Percentiles rank a stretch among this genome's conserved stretches.
These are phyloP conservation scores for Rhinogobio ventralis DNA, from an alignment of 2,797 vertebrate genomes.

Conservation along the genomic window DNA sequence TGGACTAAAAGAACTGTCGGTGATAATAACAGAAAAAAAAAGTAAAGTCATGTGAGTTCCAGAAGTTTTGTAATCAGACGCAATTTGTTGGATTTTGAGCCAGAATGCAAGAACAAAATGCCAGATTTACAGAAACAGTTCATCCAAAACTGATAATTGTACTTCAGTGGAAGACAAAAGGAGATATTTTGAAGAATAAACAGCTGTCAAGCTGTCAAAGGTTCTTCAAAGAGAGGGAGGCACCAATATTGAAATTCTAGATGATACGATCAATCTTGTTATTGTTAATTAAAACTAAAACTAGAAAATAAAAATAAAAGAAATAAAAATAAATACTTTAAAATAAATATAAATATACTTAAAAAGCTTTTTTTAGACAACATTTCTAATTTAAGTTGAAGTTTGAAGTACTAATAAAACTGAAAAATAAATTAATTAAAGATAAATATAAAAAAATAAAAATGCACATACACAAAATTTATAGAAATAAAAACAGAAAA, in stretches of 20 bases:
- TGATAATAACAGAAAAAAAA: background rate
- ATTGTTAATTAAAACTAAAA: background rate
- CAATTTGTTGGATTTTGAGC: background rate
- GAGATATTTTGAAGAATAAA: background rate
- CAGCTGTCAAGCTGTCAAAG: no score
- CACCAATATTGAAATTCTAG: background rate
- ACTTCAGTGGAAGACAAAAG: background rate
- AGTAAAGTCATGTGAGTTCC: background rate
- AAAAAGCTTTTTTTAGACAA: background rate
- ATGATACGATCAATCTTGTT: background rate
- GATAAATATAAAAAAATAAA: background rate
- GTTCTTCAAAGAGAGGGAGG: background rate
- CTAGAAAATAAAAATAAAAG: background rate
- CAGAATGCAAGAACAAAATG: background rate
- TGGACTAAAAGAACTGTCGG: background rate
- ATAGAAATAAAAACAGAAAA: background rate
- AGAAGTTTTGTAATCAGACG: slow-evolving; percentile 6
- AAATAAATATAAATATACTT: no score
- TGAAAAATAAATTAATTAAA: background rate
- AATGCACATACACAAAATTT: background rate
- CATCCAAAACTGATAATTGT: background rate
- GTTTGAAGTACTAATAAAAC: background rate
- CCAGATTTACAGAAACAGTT: background rate
- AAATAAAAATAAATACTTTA: background rate
- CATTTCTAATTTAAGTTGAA: background rate